Evolutionary conservation across 2,888 invertebrate genomes (phyloP), one percentile per base, ranked within the genome.

Genomic region (Coelopa pilipes): DNA sequence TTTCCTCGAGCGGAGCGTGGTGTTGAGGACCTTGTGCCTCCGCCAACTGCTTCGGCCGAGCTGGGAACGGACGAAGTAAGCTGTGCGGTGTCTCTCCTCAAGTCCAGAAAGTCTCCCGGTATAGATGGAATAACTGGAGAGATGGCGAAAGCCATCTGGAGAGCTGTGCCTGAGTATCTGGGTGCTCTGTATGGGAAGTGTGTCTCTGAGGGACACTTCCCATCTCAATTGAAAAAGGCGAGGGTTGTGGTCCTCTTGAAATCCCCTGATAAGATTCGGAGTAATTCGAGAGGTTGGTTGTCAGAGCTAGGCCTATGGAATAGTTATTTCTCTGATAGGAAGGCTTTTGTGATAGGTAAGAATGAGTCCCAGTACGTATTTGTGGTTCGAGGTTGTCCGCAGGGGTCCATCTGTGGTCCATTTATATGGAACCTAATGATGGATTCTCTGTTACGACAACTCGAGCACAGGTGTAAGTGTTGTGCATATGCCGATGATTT

Each of bases 401-500:
- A 77, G 75, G 76, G 75, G 1, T 77, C 75, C 21, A 75, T 77
- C 1, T 74, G 70, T 69, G 76, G 77, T 67, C 73, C 76, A 74
- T 77, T 70, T 73, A 74, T 78, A 17, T 79, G 76, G 70, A 78
- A 78, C 59, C 73, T 77, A 0, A 76, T 76, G 75, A 76, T 79
- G 75, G 74, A 78, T 50, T 7, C 74, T 0, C 24, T 76, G 50
- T 45, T 75, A 19, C 7, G 71, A 19, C 73, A 66, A 24, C 71
- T 74, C 1, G 68, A 50, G 2, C 11, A 13, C 13, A 19, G 13
- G 9, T 66, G 15, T 11, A 60, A 66, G 17, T 65, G 69, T 19
- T 70, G 53, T 50, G 73, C 73, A 0, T 75, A 53, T 69, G 75
- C 73, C 19, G 74, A 75, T 69, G 75, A 74, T 19, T 50, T 76